Conservation (phyloP, 2,113 vertebrate species). For the Alligator sinensis region DNA sequence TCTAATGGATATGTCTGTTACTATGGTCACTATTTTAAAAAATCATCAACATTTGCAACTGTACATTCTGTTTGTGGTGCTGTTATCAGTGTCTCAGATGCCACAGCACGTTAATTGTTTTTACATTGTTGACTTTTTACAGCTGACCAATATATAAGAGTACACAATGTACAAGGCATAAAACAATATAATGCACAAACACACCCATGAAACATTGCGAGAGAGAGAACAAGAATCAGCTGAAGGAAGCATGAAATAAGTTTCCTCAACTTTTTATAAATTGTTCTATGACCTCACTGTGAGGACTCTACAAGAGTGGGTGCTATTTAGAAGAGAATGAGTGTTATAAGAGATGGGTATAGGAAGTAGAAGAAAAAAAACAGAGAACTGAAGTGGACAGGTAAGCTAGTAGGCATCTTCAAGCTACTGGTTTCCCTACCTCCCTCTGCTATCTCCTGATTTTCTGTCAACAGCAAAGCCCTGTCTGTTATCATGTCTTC, state of each 20-base stretch:
- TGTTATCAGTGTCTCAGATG: not conserved
- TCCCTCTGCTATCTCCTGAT: not conserved
- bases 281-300: not conserved
- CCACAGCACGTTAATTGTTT: not conserved
- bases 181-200: not conserved
- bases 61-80: not conserved
- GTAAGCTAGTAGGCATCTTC: rapidly evolving
- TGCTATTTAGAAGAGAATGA: not conserved
- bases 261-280: not conserved
- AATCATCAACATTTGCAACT: not conserved
- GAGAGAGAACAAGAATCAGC: not conserved
- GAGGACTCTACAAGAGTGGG: not conserved
- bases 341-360: not conserved
- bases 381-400: not conserved
- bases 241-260: not conserved
- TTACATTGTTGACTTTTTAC: not conserved
- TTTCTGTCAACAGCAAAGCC: not conserved
- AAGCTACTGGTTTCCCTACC: not conserved
- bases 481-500: not conserved
- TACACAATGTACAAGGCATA: not conserved
- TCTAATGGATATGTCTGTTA: rapidly evolving
- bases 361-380: not conserved
- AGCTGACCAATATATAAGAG: rapidly evolving
- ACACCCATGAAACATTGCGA: not conserved
- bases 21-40: not conserved